Evolutionary conservation across 2,888 invertebrate species (phyloP), one percentile per base, ranked within the genome.

Genomic region (Mythimna vitellina): DNA sequence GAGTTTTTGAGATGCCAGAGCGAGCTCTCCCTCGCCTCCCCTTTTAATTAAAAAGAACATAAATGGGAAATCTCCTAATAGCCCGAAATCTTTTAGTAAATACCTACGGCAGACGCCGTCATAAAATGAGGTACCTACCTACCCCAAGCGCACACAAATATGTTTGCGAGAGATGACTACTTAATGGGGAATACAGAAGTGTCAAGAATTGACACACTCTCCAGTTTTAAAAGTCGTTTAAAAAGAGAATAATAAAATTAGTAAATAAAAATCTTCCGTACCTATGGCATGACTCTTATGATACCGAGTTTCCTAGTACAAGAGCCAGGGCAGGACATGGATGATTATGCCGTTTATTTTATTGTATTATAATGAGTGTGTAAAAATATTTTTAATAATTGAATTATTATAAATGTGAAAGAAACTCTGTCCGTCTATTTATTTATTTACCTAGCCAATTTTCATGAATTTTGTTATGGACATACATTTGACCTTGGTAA

Each of bases 1-100:
- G 20, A 10, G 9, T 35, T 54, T n/a, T 14, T 9, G n/a, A 22
- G 20, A 54, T 14, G 64, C 20, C 8, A 12, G 32, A 22, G 17
- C 0, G 2, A 12, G 29, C 29, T 29, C 3, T 29, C 46, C 17
- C 17, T 46, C 46, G 46, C 17, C 7, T 46, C 32, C 17, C 10
- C 4, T 25, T 25, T 38, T 56, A 56, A 65, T 65, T 25, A 56
- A 65, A 65, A 65, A 56, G 22, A 35, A 65, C 25, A 56, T 29
- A 29, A 29, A 65, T 38, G 17, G 46, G 38, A 20, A 38, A 65
- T 25, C 53, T 54, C 35, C 25, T 25, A 35, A 38, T 25, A 12
- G 35, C 35, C 20, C 22, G 22, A 54, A 38, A 56, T 56, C 22
- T 38, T 38, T 5, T 65, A 38, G 12, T n/a, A 8, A 5, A 20